Evolutionary conservation across 2,888 invertebrate genomes (phyloP), one percentile per base, ranked within the genome.

Genomic region (Drosophila tanythrix): DNA sequence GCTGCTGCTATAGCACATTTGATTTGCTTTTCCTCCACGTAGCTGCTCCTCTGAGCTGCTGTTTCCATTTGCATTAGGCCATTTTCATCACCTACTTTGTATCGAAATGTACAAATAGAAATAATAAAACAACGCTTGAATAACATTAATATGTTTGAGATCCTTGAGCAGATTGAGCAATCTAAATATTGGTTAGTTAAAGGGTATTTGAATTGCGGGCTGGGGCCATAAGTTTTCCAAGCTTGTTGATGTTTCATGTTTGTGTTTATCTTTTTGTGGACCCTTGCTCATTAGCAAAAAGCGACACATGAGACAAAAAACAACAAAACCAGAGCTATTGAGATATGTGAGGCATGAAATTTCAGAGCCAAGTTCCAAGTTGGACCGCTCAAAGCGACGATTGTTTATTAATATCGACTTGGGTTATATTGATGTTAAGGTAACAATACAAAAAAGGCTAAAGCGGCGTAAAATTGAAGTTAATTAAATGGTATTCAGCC

Each of bases 391-490:
- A 51, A 43, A 58, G 55, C 53, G 50, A 70, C 27, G 70, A 50
- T 62, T 81, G 71, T 70, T 70, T 70, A 81, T 76, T 43, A 64
- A 66, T 61, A 62, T 63, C 18, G 43, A n/a, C 18, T 53, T 50
- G 40, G 25, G 43, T 11, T 35, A 27, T 68, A 76, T 87, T 74
- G 76, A 65, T 76, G 71, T 72, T 86, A 89, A 84, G 87, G 87
- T 90, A 89, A 70, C 69, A 75, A 61, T 58, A 75, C 38, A 59
- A 53, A 36, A 71, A 55, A 59, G 59, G 38, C 56, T 48, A 55
- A 56, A 57, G 50, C 58, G 36, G 88, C 89, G 79, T 89, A 59
- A 90, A 90, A 90, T 85, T 90, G 66, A 76, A 87, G 79, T 89
- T 84, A 76, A 90, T 87, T 90, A 83, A 81, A 81, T 55, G 65